Evolutionary conservation across 2,888 invertebrate species (phyloP).

Genomic region (Mesorhabditis spiculigera): DNA sequence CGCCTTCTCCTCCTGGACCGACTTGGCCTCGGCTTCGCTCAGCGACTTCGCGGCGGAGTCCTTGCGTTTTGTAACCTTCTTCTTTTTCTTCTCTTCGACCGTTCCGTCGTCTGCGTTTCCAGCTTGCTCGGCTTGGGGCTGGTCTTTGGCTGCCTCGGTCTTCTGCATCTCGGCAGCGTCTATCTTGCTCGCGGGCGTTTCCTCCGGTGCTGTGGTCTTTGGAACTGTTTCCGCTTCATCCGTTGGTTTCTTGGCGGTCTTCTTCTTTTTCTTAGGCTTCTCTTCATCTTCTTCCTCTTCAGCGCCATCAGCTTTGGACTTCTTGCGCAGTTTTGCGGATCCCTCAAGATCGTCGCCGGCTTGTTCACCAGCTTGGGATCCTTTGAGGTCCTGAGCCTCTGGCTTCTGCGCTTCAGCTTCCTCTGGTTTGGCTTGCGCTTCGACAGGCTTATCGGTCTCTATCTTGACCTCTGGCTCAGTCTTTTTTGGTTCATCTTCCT

Average conservation of each 20-base stretch:
- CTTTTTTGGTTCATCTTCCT: conserved; percentile 10
- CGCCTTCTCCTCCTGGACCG: conserved; percentile 4
- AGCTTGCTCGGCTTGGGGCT: too few species aligned
- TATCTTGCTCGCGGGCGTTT: conserved; percentile 4
- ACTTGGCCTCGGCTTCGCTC: background rate
- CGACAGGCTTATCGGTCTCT: background rate
- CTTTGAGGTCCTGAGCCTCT: background rate
- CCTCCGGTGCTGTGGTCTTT: conserved; percentile 3
- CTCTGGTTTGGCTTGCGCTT: background rate
- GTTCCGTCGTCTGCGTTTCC: too few species aligned
- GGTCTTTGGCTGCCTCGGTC: conserved; percentile 12
- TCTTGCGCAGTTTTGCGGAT: background rate
- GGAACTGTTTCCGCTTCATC: conserved; percentile 2
- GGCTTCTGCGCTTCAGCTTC: conserved; percentile 8
- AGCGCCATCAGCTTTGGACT: conserved; percentile 5
- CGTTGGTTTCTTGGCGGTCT: conserved; percentile 13
- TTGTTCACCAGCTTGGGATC: background rate
- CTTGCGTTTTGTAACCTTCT: too few species aligned
- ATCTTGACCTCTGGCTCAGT: conserved; percentile 11
- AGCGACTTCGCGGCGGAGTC: too few species aligned
- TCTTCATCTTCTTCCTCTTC: conserved; percentile 9
- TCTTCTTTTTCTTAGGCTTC: conserved; percentile 10
- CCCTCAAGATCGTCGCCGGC: too few species aligned
- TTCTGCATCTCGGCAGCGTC: conserved; percentile 9
- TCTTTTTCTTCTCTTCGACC: too few species aligned